phyloP scores from a whole-genome alignment of 2,113 vertebrate genomes.

The Nymphicus hollandicus region DNA sequence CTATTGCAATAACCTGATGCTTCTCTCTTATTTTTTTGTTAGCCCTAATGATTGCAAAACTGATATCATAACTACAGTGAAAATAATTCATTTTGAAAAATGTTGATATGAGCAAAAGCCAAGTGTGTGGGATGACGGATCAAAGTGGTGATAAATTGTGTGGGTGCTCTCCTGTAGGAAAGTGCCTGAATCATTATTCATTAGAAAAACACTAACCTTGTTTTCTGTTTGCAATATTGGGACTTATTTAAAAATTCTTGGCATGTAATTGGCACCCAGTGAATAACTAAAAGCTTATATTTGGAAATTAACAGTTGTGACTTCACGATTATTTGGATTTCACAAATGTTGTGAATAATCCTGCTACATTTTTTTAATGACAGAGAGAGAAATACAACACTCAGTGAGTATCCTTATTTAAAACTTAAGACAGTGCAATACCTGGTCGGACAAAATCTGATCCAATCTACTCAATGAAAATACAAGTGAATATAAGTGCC shows the following conservation, averaged over 20 bases:
- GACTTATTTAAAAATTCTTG: slow-evolving; percentile 42
- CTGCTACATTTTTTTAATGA: background rate
- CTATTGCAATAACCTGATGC: background rate
- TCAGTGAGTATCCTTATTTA: background rate
- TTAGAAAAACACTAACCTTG: slow-evolving; percentile 10
- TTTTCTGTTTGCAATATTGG: slow-evolving; percentile 49
- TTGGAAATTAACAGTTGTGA: slow-evolving; percentile 45
- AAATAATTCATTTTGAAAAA: slow-evolving; percentile 53
- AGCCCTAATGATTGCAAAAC: slow-evolving; percentile 35
- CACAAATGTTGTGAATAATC: slow-evolving; percentile 2
- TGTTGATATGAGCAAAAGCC: slow-evolving; percentile 60
- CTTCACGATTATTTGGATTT: slow-evolving; percentile 26
- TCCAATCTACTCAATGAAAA: background rate
- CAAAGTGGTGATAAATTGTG: slow-evolving; percentile 66
- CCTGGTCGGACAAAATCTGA: background rate
- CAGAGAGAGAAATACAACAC: background rate
- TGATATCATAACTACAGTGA: slow-evolving; percentile 38
- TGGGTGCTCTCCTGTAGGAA: slow-evolving; percentile 54
- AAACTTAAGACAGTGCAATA: background rate
- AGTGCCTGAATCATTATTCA: slow-evolving; percentile 53
- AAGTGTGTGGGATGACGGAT: slow-evolving; percentile 58
- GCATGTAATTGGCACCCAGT: slow-evolving; percentile 21
- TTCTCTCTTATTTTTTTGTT: background rate
- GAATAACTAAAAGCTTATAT: slow-evolving; percentile 45
- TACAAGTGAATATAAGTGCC: background rate